A percentile compares a stretch with the other conserved stretches of the same genome.
Evolutionary conservation across 2,888 invertebrate species (phyloP).

Genomic region (Crematogaster levior): DNA sequence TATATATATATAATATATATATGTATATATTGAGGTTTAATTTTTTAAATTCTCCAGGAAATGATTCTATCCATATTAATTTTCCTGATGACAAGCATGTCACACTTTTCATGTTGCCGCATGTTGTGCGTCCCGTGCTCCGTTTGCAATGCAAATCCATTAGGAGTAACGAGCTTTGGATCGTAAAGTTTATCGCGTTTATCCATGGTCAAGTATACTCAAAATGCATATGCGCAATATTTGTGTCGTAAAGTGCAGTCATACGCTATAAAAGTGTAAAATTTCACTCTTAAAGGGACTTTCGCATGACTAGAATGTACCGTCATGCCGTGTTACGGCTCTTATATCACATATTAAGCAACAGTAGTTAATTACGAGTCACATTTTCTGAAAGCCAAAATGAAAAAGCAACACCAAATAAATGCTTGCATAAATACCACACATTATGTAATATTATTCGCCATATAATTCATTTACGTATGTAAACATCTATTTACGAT

Average conservation of each 20-base stretch:
- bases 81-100: conserved; percentile 66
- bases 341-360: not conserved
- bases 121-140: conserved; percentile 33
- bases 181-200: conserved; percentile 77
- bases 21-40: not conserved
- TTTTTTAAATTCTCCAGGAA: conserved; percentile 44
- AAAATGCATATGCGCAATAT: conserved; percentile 69
- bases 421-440: not conserved
- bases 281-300: conserved; percentile 66
- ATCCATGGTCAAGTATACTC: conserved; percentile 72
- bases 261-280: conserved; percentile 70
- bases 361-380: conserved; percentile 11
- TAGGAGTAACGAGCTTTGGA: conserved; percentile 69
- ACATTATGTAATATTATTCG: not conserved
- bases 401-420: not conserved
- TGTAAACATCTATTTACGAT: not conserved
- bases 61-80: conserved; percentile 69
- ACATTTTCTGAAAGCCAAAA: conserved; percentile 9
- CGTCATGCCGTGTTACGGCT: not conserved
- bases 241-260: conserved; percentile 65
- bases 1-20: too few relatives aligned
- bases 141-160: conserved; percentile 76
- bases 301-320: conserved; percentile 14
- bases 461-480: not conserved
- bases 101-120: conserved; percentile 65